Base-by-base conservation (phyloP, 1,140 invertebrate genomes). In the Heliconius melpomene region DNA sequence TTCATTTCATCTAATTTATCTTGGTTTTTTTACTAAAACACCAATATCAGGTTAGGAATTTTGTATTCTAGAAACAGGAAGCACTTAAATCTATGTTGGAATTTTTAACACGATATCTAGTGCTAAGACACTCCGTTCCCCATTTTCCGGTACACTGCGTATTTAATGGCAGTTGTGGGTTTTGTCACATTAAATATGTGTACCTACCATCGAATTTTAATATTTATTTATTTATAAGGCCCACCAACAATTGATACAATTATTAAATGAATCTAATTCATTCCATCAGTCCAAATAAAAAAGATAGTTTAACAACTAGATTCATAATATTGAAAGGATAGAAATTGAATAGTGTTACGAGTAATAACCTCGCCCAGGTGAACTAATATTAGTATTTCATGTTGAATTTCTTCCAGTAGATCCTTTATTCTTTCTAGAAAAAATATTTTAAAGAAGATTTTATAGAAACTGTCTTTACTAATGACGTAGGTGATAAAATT, bases 1-100 rank as follows among this genome's bases (percentile, higher is more conserved):
- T 66, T 66, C 60, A 66, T 66, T 66, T 66, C 7, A 66, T 66
- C 60, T 29, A 66, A 26, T 66, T 66, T 29, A 26, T 66, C 23
- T 13, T 29, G 23, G 8, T 66, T 16, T 60, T 60, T 66, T 26
- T 66, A n/a, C 60, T 66, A 11, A 66, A 66, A 57, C 7, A 9
- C 23, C 11, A 60, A 29, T 29, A 26, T 66, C 5, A 13, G 13
- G 60, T 7, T 26, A 16, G 23, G 26, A 18, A 66, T 7, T 11
- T 1, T 20, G 54, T 23, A 60, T 66, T 29, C 23, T 16, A 23
- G 3, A 29, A 66, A 66, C 11, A 66, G 26, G 26, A 29, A 26
- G 11, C 23, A 9, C 23, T 16, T 66, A 29, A 29, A 26, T 66
- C 3, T 57, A 57, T 9, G n/a, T 54, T 54, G 52, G 20, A 54